Evolutionary conservation across 1,140 invertebrate genomes (phyloP).

Genomic region (Lutraria rhynchaena): DNA sequence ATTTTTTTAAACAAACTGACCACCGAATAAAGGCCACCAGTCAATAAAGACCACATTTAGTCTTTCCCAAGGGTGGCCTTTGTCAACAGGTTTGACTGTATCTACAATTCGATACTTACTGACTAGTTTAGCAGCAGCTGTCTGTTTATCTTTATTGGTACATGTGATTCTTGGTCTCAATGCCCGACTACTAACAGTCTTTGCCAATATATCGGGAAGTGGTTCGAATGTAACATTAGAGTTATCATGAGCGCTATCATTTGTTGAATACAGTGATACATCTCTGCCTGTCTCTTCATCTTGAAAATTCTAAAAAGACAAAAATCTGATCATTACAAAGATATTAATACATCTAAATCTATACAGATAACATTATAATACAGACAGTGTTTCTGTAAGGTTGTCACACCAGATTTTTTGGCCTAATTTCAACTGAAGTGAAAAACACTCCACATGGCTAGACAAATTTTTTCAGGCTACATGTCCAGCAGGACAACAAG

Average conservation of each 20-base stretch:
- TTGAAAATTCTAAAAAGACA: constrained; percentile 45
- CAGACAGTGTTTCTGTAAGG: no score
- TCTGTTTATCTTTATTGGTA: constrained; percentile 66
- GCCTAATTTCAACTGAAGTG: no score
- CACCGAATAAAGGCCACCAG: no score
- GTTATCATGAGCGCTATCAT: constrained; percentile 38
- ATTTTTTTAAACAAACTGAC: no score
- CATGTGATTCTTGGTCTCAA: constrained; percentile 73
- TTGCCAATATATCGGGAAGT: constrained; percentile 75
- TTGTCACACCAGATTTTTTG: no score
- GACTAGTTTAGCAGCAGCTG: constrained; percentile 63
- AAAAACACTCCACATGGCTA: no score
- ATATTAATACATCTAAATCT: neutral
- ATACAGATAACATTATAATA: neutral
- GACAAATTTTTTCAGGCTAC: no score
- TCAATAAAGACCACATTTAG: no score
- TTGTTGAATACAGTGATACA: constrained; percentile 48
- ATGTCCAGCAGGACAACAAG: no score
- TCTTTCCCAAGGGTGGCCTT: no score
- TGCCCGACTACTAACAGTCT: constrained; percentile 64
- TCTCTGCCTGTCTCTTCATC: constrained; percentile 39
- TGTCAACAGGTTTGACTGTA: no score
- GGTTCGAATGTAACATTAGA: constrained; percentile 75
- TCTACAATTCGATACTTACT: constrained; percentile 69
- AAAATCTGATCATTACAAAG: neutral